These are phyloP conservation scores for Serinus canaria DNA, from an alignment of 2,113 vertebrate species.

Conservation along the genomic window DNA sequence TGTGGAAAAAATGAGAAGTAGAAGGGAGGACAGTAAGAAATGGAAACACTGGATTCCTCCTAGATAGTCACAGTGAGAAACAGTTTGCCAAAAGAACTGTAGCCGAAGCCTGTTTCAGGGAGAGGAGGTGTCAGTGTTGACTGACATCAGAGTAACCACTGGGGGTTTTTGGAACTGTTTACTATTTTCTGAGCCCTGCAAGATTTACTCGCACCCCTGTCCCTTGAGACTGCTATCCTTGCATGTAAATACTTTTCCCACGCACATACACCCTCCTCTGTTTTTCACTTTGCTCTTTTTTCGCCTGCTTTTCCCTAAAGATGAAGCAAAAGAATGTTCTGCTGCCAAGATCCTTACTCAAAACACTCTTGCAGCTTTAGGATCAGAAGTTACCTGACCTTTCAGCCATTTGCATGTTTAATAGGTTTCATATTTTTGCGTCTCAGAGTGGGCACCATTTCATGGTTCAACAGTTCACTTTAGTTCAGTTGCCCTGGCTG, in stretches of 20 bases:
- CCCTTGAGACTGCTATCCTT: neutral
- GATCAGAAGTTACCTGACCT: neutral
- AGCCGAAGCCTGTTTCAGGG: neutral
- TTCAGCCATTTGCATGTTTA: neutral
- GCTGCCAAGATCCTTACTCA: neutral
- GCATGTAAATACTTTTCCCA: neutral
- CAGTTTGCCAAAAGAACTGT: neutral
- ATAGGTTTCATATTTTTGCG: neutral
- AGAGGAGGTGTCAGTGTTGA: neutral
- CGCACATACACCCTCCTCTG: neutral
- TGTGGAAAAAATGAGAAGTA: neutral
- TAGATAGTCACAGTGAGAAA: neutral
- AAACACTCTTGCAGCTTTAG: neutral
- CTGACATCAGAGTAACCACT: neutral
- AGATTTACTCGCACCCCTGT: neutral
- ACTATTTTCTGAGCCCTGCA: neutral
- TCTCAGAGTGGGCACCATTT: neutral
- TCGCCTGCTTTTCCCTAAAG: neutral
- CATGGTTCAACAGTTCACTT: neutral
- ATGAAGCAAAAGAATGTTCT: neutral
- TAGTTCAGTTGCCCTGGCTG: neutral
- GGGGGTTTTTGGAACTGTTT: neutral
- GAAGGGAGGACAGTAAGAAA: neutral
- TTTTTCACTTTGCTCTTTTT: neutral
- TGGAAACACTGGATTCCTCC: neutral